Base-by-base conservation (phyloP, 2,888 invertebrate genomes). In the Willowsia nigromaculata region DNA sequence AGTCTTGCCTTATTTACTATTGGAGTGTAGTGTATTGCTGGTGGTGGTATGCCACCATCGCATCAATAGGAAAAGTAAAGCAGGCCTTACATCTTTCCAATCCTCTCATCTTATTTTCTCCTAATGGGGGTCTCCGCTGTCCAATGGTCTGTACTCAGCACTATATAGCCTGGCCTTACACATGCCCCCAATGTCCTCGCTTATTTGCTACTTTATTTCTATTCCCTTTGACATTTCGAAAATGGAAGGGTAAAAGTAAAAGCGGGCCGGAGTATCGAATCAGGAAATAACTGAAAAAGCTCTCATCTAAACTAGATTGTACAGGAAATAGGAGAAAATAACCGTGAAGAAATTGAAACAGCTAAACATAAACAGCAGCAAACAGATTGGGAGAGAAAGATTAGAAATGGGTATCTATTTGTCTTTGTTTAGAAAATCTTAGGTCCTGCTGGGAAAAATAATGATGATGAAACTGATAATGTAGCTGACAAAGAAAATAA, bases 251-350 rank as follows among this genome's bases (percentile, higher is more conserved):
- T 2, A 13, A 53, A 47, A 18, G 25, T 68, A 4, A 50, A 50
- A 50, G 50, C 1, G 18, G 50, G 40, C n/a, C n/a, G n/a, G n/a
- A n/a, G n/a, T n/a, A 43, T 43, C 43, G 13, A 9, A 50, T n/a
- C n/a, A 74, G 74, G 25, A 74, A 82, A 3, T 22, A 5, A 30
- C 15, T 11, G 13, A 30, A 30, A 15, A 30, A 30, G 13, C 2
- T 15, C 1, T 62, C 22, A 56, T 22, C 18, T 18, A 3, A 56
- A 4, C 25, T 5, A 56, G 25, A 56, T n/a, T n/a, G n/a, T 18
- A 59, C 50, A 47, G 83, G 68, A 83, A 83, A 37, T 27, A n/a
- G 27, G 25, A 82, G 82, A 25, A 53, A 83, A 83, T 65, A 65
- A 18, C 65, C 47, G 22, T 6, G 56, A 25, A 1, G 22, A 53